Conservation (phyloP, 2,113 vertebrate species). For the human (Homo sapiens) region DNA sequence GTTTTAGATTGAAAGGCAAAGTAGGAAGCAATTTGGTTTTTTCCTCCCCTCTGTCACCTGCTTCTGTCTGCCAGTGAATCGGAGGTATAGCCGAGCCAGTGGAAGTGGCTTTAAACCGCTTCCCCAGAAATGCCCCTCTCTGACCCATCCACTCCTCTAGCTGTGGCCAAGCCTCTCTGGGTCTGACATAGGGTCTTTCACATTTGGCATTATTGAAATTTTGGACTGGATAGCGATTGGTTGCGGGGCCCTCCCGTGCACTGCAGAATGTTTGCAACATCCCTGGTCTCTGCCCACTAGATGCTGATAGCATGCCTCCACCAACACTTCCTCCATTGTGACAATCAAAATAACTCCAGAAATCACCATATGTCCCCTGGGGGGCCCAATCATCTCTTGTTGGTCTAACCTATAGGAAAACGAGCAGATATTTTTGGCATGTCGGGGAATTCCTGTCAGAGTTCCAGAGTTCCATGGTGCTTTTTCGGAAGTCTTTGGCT, state of each 20-base stretch:
- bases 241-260: not conserved
- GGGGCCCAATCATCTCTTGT: no score
- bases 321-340: not conserved
- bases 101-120: not conserved
- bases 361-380: not conserved
- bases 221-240: not conserved
- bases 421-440: not conserved
- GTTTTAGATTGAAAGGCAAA: conserved; percentile 58
- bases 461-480: not conserved
- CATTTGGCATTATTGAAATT: accelerated
- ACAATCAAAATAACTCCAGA: not conserved
- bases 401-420: not conserved
- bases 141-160: not conserved
- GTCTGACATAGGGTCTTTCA: accelerated
- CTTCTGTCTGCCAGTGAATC: not conserved
- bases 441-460: no score
- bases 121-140: not conserved
- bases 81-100: not conserved
- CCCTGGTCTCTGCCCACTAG: not conserved
- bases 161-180: not conserved
- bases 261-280: accelerated
- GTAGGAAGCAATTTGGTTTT: conserved; percentile 56
- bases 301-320: no score
- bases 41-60: not conserved
- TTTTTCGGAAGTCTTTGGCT: not conserved